Base-by-base conservation (phyloP, 2,797 vertebrate species). In the Pteropus rufus region DNA sequence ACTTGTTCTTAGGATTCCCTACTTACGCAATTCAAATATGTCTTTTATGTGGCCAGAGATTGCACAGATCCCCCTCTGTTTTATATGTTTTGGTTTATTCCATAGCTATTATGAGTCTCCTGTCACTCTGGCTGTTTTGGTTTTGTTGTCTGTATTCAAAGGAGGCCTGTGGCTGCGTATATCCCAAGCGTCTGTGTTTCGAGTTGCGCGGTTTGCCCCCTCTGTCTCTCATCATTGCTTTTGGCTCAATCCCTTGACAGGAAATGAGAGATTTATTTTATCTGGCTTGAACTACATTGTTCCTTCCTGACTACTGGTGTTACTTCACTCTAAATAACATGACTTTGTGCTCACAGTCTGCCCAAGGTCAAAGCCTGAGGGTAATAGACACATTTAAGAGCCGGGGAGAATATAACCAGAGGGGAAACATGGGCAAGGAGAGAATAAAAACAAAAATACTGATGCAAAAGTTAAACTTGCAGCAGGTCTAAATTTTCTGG, bases 221-320 rank as follows among this genome's bases (percentile, higher is more conserved):
- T 98, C 98, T 97, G 97, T 98, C 98, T 98, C 98, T 98, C 98
- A 98, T 98, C 98, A 98, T 97, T 97, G 97, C 97, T 98, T 97
- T 98, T 98, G 98, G 98, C 98, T 98, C 96, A 86, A 97, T 97
- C 98, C 97, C 98, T 98, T 98, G 98, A 98, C 98, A 98, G 98
- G 98, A 99, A 99, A 98, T 98, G 98, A 85, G 76, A 98, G 98
- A 98, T 99, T 99, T 99, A 99, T 98, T 98, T 98, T 98, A 98
- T 98, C 98, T 99, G 98, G 98, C 98, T 97, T 98, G 97, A 98
- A 98, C 98, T 98, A 98, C 98, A 98, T 98, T 98, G 98, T 98
- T 98, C 98, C 98, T 99, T 98, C 98, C 98, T 98, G 98, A 98
- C 98, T 98, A 98, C 98, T 98, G 98, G 98, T 98, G 98, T 98